Conservation (phyloP, 1,140 invertebrate genomes). For the Camponotus pennsylvanicus region DNA sequence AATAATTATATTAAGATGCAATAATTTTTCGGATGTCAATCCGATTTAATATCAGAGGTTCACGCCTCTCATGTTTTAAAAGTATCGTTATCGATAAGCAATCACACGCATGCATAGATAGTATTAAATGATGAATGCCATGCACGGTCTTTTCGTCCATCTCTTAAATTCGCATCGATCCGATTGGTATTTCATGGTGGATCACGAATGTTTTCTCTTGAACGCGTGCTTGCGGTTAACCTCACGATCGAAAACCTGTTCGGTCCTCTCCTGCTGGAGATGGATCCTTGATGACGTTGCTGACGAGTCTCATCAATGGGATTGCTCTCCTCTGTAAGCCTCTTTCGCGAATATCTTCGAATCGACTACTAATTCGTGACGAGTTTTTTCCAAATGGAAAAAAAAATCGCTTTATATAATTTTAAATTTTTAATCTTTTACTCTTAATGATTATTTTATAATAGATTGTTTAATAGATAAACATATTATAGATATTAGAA, state of each 20-base stretch:
- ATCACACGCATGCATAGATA: constrained; percentile 51
- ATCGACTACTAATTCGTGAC: neutral
- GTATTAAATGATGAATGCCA: constrained; percentile 64
- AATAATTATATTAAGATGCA: constrained; percentile 12
- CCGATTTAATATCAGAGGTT: neutral
- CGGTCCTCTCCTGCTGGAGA: constrained; percentile 42
- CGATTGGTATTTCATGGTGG: constrained; percentile 67
- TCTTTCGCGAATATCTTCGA: constrained; percentile 14
- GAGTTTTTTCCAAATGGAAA: neutral
- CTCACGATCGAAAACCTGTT: constrained; percentile 73
- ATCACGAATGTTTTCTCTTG: constrained; percentile 68
- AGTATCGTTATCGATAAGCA: constrained; percentile 74
- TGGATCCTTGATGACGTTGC: constrained; percentile 44
- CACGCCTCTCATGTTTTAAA: constrained; percentile 44
- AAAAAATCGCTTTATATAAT: constrained; percentile 7
- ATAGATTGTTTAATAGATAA: neutral
- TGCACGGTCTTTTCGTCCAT: constrained; percentile 29
- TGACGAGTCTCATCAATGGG: constrained; percentile 54
- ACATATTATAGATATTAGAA: neutral
- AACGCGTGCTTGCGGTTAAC: constrained; percentile 72
- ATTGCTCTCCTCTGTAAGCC: neutral
- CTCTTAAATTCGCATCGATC: constrained; percentile 2
- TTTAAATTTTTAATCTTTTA: neutral
- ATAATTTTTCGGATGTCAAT: neutral
- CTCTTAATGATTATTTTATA: neutral